These are phyloP conservation scores for human (Homo sapiens) DNA, from an alignment of 2,113 vertebrate species.

Conservation along the genomic window GRCh38 chr2:232933501-232934000, in stretches of 20 bases:
- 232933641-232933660: not conserved
- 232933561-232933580: accelerated
- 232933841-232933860: not conserved
- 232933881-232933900: accelerated
- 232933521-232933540: not conserved
- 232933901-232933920: not conserved
- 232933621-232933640: accelerated
- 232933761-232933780: not conserved
- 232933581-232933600: not conserved
- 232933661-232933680: not conserved
- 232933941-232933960: accelerated
- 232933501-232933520: not conserved
- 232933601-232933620: accelerated
- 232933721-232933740: not conserved
- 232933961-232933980: too few species aligned
- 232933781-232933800: accelerated
- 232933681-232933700: not conserved
- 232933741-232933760: not conserved
- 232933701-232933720: not conserved
- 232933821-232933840: not conserved
- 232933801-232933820: not conserved
- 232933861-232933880: not conserved
- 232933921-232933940: not conserved
- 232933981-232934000: too few species aligned
- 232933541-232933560: not conserved